Evolutionary conservation across 2,797 vertebrate species (phyloP).

Genomic region (Anguilla obscura): DNA sequence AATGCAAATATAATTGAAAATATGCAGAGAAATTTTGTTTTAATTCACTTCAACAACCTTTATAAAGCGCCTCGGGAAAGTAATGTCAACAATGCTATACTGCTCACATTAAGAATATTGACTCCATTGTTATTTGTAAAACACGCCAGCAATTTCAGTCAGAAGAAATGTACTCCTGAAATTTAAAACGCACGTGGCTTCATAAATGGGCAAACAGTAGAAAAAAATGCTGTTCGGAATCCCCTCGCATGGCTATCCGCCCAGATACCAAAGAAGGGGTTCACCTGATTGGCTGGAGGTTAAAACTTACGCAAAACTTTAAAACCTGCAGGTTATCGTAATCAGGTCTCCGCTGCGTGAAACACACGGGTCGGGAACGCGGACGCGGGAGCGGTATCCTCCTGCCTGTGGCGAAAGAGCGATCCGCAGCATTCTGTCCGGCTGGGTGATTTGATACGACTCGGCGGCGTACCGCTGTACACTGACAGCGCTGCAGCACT

Average conservation of each 20-base stretch:
- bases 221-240: background rate
- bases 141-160: background rate
- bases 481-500: constrained; percentile 33
- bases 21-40: constrained; percentile 10
- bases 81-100: background rate
- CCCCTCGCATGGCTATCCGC: background rate
- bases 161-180: background rate
- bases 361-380: constrained; percentile 56
- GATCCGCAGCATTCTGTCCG: constrained; percentile 48
- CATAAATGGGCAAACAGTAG: background rate
- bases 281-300: background rate
- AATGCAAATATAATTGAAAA: constrained; percentile 52
- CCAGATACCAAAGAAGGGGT: background rate
- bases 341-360: constrained; percentile 66
- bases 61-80: background rate
- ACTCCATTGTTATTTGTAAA: background rate
- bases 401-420: constrained; percentile 50
- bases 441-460: constrained; percentile 46
- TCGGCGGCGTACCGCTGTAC: constrained; percentile 44
- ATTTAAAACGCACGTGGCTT: background rate
- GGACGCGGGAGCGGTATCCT: constrained; percentile 53
- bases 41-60: constrained; percentile 11
- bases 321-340: constrained; percentile 57
- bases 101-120: background rate
- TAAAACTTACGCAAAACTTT: background rate